Conservation (phyloP, 2,113 vertebrate species). For the Saccopteryx bilineata region DNA sequence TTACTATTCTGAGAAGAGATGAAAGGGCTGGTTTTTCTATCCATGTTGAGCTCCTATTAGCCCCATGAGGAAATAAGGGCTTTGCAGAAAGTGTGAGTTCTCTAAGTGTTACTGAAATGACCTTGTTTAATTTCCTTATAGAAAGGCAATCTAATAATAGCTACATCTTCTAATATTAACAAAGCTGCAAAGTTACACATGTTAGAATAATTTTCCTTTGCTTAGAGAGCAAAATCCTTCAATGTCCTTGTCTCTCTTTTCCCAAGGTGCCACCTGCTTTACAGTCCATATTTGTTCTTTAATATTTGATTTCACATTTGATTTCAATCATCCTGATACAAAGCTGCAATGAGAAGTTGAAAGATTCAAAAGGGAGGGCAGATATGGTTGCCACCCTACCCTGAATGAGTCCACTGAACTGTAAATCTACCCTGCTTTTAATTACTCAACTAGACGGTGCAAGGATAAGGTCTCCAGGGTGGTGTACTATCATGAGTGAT, state of each 20-base stretch:
- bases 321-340: constrained; percentile 57
- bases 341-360: constrained; percentile 47
- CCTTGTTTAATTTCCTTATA: constrained; percentile 78
- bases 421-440: constrained; percentile 68
- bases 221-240: constrained; percentile 66
- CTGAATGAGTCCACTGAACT: constrained; percentile 49
- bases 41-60: constrained; percentile 68
- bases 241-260: constrained; percentile 70
- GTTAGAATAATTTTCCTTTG: constrained; percentile 66
- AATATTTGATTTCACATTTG: constrained; percentile 77
- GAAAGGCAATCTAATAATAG: constrained; percentile 76
- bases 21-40: constrained; percentile 73
- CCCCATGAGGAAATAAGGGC: constrained; percentile 72
- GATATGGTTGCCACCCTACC: not conserved
- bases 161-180: constrained; percentile 68
- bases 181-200: constrained; percentile 62
- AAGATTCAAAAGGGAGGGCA: constrained; percentile 50
- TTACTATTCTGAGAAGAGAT: constrained; percentile 73
- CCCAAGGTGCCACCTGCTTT: constrained; percentile 18
- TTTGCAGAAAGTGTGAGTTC: constrained; percentile 73
- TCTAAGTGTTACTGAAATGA: constrained; percentile 74
- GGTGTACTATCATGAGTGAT: constrained; percentile 56
- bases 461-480: constrained; percentile 58
- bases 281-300: constrained; percentile 63
- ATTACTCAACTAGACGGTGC: constrained; percentile 60